These are phyloP conservation scores for Frieseomelitta varia DNA, from an alignment of 1,140 invertebrate species.

Conservation along the genomic window DNA sequence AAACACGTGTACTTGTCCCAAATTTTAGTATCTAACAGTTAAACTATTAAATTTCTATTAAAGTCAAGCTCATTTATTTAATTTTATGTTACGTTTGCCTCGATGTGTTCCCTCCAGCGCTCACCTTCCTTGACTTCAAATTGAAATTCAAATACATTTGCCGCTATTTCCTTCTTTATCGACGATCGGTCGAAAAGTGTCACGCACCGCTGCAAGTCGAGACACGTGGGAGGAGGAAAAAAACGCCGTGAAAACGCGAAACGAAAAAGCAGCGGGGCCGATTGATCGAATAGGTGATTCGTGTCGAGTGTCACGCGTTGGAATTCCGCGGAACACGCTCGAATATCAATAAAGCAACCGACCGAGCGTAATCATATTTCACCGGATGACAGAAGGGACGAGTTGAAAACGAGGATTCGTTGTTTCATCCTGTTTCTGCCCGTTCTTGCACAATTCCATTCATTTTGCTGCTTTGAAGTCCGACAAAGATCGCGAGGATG, in stretches of 20 bases:
- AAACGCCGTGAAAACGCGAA: background rate
- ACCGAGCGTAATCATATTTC: constrained; percentile 34
- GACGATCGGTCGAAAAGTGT: too few species aligned
- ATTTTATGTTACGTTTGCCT: too few species aligned
- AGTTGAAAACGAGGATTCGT: background rate
- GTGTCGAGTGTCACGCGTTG: background rate
- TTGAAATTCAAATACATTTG: too few species aligned
- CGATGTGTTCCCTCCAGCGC: too few species aligned
- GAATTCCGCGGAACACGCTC: constrained; percentile 13
- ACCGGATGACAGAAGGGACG: constrained; percentile 13
- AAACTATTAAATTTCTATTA: too few species aligned
- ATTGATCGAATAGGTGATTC: background rate
- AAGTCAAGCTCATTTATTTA: too few species aligned
- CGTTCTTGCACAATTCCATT: background rate
- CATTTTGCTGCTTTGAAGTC: constrained; percentile 35
- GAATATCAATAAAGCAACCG: constrained; percentile 45
- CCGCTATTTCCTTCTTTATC: too few species aligned
- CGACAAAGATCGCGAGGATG: constrained; percentile 12
- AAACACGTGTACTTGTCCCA: too few species aligned
- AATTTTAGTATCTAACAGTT: too few species aligned
- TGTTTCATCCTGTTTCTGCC: background rate
- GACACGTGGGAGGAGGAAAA: background rate
- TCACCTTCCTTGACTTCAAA: too few species aligned
- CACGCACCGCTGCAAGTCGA: too few species aligned
- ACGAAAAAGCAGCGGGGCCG: background rate